These are phyloP conservation scores for Macrotis lagotis DNA, from an alignment of 2,113 vertebrate species.

Conservation along the genomic window DNA sequence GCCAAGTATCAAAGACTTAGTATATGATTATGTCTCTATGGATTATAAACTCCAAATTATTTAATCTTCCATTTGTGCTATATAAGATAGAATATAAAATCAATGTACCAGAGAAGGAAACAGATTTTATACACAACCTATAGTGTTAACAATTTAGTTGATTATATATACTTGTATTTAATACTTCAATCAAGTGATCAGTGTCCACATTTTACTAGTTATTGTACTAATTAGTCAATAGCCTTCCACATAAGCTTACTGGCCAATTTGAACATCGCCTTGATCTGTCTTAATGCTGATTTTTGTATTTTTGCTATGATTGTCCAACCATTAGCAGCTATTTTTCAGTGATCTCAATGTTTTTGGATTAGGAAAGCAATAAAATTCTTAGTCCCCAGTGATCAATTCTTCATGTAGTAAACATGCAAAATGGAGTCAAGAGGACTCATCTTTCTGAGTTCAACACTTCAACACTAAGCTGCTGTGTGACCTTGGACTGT, in stretches of 20 bases:
- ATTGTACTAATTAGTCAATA: slow-evolving; percentile 23
- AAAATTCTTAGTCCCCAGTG: neutral
- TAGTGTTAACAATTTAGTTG: neutral
- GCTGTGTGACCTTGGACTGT: too few species aligned
- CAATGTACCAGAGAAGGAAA: neutral
- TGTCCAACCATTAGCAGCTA: neutral
- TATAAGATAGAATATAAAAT: neutral
- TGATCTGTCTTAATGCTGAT: neutral
- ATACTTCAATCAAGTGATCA: slow-evolving; percentile 31
- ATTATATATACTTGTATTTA: neutral
- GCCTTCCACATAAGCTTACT: slow-evolving; percentile 31
- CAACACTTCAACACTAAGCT: neutral
- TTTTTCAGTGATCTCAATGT: neutral
- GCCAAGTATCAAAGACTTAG: neutral
- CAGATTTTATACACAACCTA: neutral
- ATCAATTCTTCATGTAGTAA: neutral
- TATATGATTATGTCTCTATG: neutral
- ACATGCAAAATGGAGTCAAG: neutral
- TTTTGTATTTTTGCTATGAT: neutral
- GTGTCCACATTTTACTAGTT: slow-evolving; percentile 34
- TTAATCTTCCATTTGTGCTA: neutral
- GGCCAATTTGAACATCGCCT: neutral
- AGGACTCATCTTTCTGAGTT: neutral
- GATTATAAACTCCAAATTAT: neutral
- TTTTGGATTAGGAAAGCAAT: neutral